A percentile compares a stretch with the other conserved stretches of the same genome.
Evolutionary conservation across 1,140 invertebrate species (phyloP).

Genomic region (Oryzaephilus surinamensis): DNA sequence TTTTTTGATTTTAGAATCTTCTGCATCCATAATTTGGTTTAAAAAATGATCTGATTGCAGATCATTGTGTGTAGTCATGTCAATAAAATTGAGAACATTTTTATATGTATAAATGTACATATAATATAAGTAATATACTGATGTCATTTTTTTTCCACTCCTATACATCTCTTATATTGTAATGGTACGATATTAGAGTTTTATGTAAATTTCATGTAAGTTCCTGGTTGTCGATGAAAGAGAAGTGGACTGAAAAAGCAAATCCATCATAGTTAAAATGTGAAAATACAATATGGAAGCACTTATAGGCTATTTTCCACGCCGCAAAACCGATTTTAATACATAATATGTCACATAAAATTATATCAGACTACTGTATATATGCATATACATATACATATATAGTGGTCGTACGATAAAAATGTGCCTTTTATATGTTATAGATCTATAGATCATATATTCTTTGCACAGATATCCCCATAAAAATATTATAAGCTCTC

Average conservation of each 20-base stretch:
- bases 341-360: conserved; percentile 31
- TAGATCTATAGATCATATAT: conserved; percentile 30
- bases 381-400: conserved; percentile 22
- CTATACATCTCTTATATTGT: no score
- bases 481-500: conserved; percentile 29
- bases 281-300: conserved; percentile 25
- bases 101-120: no score
- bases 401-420: conserved; percentile 28
- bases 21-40: no score
- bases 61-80: no score
- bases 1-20: no score
- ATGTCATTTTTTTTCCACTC: no score
- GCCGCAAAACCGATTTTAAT: conserved; percentile 28
- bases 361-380: conserved; percentile 19
- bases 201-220: not conserved
- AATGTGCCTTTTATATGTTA: conserved; percentile 27
- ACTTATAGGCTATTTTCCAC: conserved; percentile 29
- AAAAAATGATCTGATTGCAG: no score
- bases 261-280: conserved; percentile 20
- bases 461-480: conserved; percentile 30
- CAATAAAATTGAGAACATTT: no score
- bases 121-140: no score
- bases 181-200: no score
- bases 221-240: conserved; percentile 6
- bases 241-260: conserved; percentile 7